Base-by-base conservation (phyloP, 2,113 vertebrate species). In the Tenebrosternarchus preto region DNA sequence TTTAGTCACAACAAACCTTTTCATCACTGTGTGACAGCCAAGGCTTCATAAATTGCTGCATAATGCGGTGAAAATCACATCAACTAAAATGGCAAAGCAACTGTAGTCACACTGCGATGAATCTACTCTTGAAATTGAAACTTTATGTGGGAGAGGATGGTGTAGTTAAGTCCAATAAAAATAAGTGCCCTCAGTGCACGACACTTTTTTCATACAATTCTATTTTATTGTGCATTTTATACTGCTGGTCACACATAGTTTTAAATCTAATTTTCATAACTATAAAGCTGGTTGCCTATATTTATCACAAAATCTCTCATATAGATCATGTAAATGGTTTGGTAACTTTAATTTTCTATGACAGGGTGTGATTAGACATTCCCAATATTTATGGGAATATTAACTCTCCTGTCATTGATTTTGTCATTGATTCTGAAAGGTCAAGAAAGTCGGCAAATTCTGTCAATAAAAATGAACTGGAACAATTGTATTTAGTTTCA, bases 391-490 rank as follows among this genome's bases (percentile, higher is more conserved):
- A 29, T 73, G 8, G 57, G n/a, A n/a, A n/a, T n/a, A n/a, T n/a
- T n/a, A 15, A 12, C 43, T 50, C 43, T 50, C 43, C 43, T 50
- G 43, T 12, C 43, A 50, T 50, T 50, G 43, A 50, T 15, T 50
- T 50, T 50, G 43, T 50, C 43, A 50, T 50, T 50, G 43, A 50
- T 50, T 50, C 8, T 50, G 43, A 50, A 15, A 50, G 56, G 0
- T 56, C 17, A 56, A 15, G 53, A 29, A 56, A 9, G 39, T 27
- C 39, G 24, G 17, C 12, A 71, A 72, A 55, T 50, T 33, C 33
- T 53, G 20, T 73, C 53, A 73, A 33, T 73, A 36, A 57, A 73
- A 31, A 57, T 72, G 25, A 72, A 73, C 25, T 29, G n/a, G 1
- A 24, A 20, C 11, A 59, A 7, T 15, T 22, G 1, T 27, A 56